phyloP scores from a whole-genome alignment of 2,797 vertebrate genomes.

The Manis javanica region DNA sequence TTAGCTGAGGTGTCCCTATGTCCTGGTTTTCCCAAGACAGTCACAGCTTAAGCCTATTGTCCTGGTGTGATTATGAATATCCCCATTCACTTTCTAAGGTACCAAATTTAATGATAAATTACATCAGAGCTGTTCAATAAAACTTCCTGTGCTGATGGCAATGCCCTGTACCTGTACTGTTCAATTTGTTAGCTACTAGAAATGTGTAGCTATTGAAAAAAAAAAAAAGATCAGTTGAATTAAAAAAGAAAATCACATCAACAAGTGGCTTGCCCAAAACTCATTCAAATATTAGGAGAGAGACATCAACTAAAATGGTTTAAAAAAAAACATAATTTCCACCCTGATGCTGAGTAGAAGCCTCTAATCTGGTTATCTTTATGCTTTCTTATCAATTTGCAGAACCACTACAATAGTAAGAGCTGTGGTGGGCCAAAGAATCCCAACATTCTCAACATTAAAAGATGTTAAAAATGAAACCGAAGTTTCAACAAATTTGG shows the following conservation, averaged over 20 bases:
- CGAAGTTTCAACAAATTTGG: conserved; percentile 47
- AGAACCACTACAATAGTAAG: background rate
- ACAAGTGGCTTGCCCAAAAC: conserved; percentile 34
- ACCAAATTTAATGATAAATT: background rate
- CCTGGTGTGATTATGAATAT: background rate
- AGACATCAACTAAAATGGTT: background rate
- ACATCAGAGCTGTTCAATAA: background rate
- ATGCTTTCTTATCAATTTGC: conserved; percentile 43
- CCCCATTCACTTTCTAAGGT: background rate
- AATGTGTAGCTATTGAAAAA: background rate
- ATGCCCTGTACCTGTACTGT: background rate
- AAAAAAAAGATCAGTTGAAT: background rate
- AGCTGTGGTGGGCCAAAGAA: conserved; percentile 16
- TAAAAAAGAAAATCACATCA: conserved; percentile 44
- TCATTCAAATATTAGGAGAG: conserved; percentile 9
- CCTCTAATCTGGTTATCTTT: conserved; percentile 12
- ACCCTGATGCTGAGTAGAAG: background rate
- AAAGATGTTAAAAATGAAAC: conserved; percentile 44
- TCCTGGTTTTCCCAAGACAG: background rate
- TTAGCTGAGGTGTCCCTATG: background rate
- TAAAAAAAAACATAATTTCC: background rate
- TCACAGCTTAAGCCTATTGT: background rate
- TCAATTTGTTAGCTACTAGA: background rate
- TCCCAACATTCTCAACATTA: conserved; percentile 40
- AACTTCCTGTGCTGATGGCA: background rate